Percentiles rank a stretch among this genome's conserved stretches.
phyloP scores from a whole-genome alignment of 2,113 vertebrate species.

The Nibea coibor region DNA sequence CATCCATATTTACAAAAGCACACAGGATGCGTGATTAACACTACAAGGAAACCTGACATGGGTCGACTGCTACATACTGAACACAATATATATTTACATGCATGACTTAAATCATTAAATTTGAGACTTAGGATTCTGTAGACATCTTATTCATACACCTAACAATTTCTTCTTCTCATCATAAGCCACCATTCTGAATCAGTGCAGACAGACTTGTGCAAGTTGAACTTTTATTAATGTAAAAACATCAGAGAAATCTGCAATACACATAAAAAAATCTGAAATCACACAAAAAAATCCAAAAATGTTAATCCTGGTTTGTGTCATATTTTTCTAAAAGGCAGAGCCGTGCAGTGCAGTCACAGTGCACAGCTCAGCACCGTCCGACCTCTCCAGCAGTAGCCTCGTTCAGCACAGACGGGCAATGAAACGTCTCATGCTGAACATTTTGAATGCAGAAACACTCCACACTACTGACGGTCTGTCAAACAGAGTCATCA shows the following conservation, averaged over 20 bases:
- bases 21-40: background rate
- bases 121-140: background rate
- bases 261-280: conserved; percentile 9
- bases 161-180: background rate
- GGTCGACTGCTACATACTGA: background rate
- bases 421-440: conserved; percentile 9
- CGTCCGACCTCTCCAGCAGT: conserved; percentile 18
- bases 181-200: background rate
- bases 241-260: conserved; percentile 21
- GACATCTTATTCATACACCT: no score
- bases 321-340: conserved; percentile 2
- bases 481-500: background rate
- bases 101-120: background rate
- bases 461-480: conserved; percentile 1
- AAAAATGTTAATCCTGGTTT: conserved; percentile 6
- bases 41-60: background rate
- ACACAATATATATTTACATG: background rate
- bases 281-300: conserved; percentile 11
- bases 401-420: conserved; percentile 23
- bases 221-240: background rate
- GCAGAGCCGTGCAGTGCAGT: background rate
- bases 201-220: background rate
- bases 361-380: background rate
- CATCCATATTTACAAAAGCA: conserved; percentile 32
- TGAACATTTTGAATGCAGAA: background rate